Evolutionary conservation across 2,888 invertebrate species (phyloP), one percentile per base, ranked within the genome.

Genomic region (Campoletis raptor): DNA sequence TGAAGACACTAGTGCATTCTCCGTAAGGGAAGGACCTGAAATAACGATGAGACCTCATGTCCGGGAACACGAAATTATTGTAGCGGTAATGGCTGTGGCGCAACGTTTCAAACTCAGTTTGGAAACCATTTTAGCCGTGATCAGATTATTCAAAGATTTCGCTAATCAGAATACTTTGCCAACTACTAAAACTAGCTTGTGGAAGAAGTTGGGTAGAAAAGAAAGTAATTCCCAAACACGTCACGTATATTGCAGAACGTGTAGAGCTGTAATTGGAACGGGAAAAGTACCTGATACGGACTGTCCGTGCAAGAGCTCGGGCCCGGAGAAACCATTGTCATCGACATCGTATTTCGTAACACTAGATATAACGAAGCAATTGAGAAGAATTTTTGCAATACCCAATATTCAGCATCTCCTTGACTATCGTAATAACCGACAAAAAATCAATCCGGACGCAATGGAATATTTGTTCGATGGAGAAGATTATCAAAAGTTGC

Each of bases 101-200:
- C 21, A 67, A 67, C 78, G 69, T 37, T 40, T 37, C 45, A 52
- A 67, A 15, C 24, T 69, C 21, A 69, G 69, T 67, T 69, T 79
- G 10, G 54, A 69, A 72, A 45, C 80, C 24, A 72, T 37, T 42
- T 81, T 81, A 36, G 61, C 18, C 6, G 48, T 81, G n/a, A 72
- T 81, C 9, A n/a, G 57, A n/a, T 61, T 70, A 40, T 72, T 80
- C 36, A 80, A 80, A 45, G 52, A 61, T 21, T 72, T 80, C 37
- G n/a, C 72, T 24, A 80, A 80, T 48, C 72, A 72, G 24, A 72
- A 80, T 30, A 80, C 80, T 15, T 45, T 80, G 36, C 80, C 80
- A 21, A 72, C 64, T 4, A 80, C 80, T 15, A 80, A 80, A 64
- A 40, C 37, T n/a, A 40, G 54, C 40, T 54, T 79, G 57, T 79